Conservation (phyloP, 2,797 vertebrate genomes). For the Gorsachius magnificus region DNA sequence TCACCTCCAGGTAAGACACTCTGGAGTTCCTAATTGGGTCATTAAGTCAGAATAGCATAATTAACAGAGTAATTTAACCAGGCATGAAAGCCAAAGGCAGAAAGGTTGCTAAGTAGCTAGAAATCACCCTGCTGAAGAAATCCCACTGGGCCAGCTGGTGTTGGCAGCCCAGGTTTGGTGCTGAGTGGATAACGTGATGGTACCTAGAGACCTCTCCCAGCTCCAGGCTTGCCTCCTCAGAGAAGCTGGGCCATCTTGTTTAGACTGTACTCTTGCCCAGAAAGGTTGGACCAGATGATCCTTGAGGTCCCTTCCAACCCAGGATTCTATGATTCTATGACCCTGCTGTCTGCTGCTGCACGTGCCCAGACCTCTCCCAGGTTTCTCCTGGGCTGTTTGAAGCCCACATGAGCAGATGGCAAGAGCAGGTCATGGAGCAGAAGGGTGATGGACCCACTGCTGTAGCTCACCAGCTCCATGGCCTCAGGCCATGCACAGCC, state of each 20-base stretch:
- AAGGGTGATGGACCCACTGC: not conserved
- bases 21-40: not conserved
- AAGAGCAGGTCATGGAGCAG: not conserved
- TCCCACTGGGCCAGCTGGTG: not conserved
- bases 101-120: not conserved
- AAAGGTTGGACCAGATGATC: too few species aligned
- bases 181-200: accelerated
- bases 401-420: not conserved
- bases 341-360: not conserved
- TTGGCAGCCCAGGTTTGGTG: not conserved
- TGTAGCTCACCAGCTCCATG: not conserved
- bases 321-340: not conserved
- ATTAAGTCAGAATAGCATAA: not conserved
- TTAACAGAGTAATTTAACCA: not conserved
- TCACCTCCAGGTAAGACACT: not conserved
- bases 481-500: too few species aligned
- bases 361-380: not conserved
- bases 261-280: too few species aligned
- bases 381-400: not conserved
- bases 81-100: not conserved
- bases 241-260: not conserved
- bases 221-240: not conserved
- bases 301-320: too few species aligned
- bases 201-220: not conserved
- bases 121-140: not conserved